Base-by-base conservation (phyloP, 2,888 invertebrate species). In the Cheilosia soror region DNA sequence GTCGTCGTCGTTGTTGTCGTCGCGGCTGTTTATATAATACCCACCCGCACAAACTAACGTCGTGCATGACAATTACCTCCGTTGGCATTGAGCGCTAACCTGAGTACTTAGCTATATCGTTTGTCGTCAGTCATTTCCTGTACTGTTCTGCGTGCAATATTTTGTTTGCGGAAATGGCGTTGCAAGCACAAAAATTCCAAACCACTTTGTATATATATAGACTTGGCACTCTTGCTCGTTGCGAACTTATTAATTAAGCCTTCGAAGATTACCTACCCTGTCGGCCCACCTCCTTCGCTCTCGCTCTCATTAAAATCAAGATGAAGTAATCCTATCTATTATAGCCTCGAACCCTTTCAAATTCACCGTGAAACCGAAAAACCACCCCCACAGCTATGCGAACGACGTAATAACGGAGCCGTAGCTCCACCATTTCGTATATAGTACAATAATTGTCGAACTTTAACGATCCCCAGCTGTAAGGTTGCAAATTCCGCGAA, bases 401-500 rank as follows among this genome's bases (percentile, higher is more conserved):
- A 60, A 11, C 11, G 62, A 42, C 69, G 58, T 71, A 60, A 71
- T 78, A 69, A 68, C 20, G 20, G 53, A 58, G 47, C 62, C 62
- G 37, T 55, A 68, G n/a, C 55, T 37, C 27, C 57, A 65, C 37
- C 82, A 47, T 31, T 75, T 63, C 42, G 51, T 65, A n/a, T 66
- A 55, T 68, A n/a, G 75, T 75, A 49, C 44, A 51, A 82, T 60
- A 77, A 31, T 75, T 69, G 68, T 85, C 84, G 76, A 76, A 71
- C 75, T 76, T 85, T 81, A 81, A 85, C 68, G 81, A 81, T 72
- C 66, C 84, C 84, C 84, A 85, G 85, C 85, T 85, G 85, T 77
- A 77, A 85, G 85, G 85, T 85, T 85, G 85, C 81, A 81, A 81
- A 85, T 85, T 85, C 85, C 85, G 85, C 85, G 85, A 85, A 85